phyloP scores from a whole-genome alignment of 2,888 invertebrate genomes.

The Lycaena phlaeas region DNA sequence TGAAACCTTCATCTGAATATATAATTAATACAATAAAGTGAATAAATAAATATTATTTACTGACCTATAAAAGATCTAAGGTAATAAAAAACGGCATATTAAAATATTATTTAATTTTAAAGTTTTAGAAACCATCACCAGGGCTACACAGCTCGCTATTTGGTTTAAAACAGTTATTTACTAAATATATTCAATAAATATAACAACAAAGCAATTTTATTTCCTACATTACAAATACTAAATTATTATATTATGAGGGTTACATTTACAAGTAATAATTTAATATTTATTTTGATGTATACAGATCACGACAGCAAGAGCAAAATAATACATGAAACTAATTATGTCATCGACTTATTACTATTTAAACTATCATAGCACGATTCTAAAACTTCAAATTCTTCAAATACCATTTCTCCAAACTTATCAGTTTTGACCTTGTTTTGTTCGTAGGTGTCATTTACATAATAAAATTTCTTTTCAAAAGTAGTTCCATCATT shows the following conservation, averaged over 20 bases:
- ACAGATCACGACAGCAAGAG: conserved; percentile 62
- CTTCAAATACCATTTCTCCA: conserved; percentile 90
- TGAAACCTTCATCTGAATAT: too few species aligned
- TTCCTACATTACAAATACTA: conserved; percentile 11
- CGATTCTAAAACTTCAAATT: conserved; percentile 80
- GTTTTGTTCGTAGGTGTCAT: conserved; percentile 71
- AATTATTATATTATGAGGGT: conserved; percentile 35
- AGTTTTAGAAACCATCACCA: conserved; percentile 61
- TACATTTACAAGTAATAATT: conserved; percentile 60
- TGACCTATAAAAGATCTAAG: conserved; percentile 14
- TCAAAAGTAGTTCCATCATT: conserved; percentile 53
- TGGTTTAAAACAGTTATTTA: conserved; percentile 27
- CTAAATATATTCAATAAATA: conserved; percentile 23
- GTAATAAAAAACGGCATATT: too few species aligned
- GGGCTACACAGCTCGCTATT: conserved; percentile 35
- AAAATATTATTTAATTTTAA: conserved; percentile 49
- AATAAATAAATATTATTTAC: too few species aligned
- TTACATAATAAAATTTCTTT: conserved; percentile 75
- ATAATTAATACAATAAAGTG: too few species aligned
- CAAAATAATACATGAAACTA: conserved; percentile 36
- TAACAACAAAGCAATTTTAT: conserved; percentile 13
- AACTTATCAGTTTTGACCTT: conserved; percentile 75
- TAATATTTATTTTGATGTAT: conserved; percentile 52
- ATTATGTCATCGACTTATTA: conserved; percentile 60
- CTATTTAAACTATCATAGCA: conserved; percentile 75